Percentiles rank a stretch among this genome's conserved stretches.
Conservation (phyloP, 2,797 vertebrate species). For the Pachyuromys duprasi region DNA sequence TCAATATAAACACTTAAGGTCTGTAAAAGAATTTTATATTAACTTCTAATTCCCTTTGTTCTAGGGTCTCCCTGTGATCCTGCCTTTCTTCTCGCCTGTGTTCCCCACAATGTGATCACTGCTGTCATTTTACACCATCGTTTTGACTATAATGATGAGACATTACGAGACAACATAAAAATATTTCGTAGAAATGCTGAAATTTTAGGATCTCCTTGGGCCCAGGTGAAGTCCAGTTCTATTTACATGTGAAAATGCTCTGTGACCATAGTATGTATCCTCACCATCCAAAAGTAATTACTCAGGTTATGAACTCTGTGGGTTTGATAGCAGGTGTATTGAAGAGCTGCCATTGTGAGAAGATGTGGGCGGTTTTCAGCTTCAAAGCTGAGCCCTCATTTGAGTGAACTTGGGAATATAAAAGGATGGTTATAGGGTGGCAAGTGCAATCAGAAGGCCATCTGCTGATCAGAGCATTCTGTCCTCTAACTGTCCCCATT, state of each 20-base stretch:
- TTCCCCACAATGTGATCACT: slow-evolving; percentile 84
- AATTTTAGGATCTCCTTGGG: not conserved
- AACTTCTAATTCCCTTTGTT: not conserved
- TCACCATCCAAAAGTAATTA: not conserved
- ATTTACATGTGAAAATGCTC: not conserved
- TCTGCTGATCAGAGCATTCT: not conserved
- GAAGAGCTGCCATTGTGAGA: not conserved
- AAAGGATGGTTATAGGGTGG: too few relatives aligned
- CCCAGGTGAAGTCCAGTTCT: slow-evolving; percentile 58
- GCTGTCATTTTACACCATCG: slow-evolving; percentile 82
- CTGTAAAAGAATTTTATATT: not conserved
- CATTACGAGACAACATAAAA: slow-evolving; percentile 68
- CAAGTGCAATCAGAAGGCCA: not conserved
- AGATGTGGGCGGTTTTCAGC: not conserved
- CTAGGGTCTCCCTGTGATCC: slow-evolving; percentile 67
- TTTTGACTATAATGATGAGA: slow-evolving; percentile 81
- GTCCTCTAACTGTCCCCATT: not conserved
- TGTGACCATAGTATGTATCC: too few relatives aligned
- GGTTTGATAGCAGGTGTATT: not conserved
- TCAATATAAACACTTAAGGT: not conserved
- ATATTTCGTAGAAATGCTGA: slow-evolving; percentile 50
- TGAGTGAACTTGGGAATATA: not conserved
- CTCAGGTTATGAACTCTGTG: not conserved
- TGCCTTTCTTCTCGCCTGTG: slow-evolving; percentile 54
- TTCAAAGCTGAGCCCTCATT: not conserved